Evolutionary conservation across 2,797 vertebrate genomes (phyloP).

Genomic region (Bovichtus diacanthus): DNA sequence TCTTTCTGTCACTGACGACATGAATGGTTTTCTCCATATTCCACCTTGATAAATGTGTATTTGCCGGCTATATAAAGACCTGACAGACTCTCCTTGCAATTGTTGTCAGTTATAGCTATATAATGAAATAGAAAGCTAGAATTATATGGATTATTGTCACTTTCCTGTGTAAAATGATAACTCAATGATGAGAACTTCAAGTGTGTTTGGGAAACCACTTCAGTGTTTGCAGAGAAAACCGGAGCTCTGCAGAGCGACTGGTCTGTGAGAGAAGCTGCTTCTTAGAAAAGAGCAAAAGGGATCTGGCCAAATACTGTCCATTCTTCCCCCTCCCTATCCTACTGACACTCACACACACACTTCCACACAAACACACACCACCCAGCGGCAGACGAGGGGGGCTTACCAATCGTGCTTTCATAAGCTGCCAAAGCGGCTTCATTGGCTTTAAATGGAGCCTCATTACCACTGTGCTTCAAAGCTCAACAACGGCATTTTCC

Average conservation of each 20-base stretch:
- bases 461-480: slow-evolving; percentile 82
- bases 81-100: neutral
- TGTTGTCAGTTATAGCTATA: neutral
- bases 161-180: neutral
- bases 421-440: slow-evolving; percentile 82
- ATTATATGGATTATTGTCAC: neutral
- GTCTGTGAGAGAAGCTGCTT: slow-evolving; percentile 22
- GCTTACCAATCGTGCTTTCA: slow-evolving; percentile 76
- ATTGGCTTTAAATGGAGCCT: slow-evolving; percentile 80
- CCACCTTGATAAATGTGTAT: slow-evolving; percentile 5
- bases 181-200: neutral
- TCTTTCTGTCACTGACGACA: neutral
- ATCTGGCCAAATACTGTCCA: slow-evolving; percentile 58
- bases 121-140: neutral
- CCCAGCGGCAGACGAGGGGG: slow-evolving; percentile 55
- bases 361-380: slow-evolving; percentile 56
- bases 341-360: slow-evolving; percentile 38
- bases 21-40: neutral
- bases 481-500: slow-evolving; percentile 72
- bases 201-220: slow-evolving; percentile 29
- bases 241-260: slow-evolving; percentile 21
- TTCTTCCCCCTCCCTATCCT: slow-evolving; percentile 34
- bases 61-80: neutral
- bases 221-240: slow-evolving; percentile 36
- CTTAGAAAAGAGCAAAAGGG: slow-evolving; percentile 47